Percentiles rank a stretch among this genome's conserved stretches.
phyloP scores from a whole-genome alignment of 2,888 invertebrate genomes.

The Cryptocheilus praepositus region DNA sequence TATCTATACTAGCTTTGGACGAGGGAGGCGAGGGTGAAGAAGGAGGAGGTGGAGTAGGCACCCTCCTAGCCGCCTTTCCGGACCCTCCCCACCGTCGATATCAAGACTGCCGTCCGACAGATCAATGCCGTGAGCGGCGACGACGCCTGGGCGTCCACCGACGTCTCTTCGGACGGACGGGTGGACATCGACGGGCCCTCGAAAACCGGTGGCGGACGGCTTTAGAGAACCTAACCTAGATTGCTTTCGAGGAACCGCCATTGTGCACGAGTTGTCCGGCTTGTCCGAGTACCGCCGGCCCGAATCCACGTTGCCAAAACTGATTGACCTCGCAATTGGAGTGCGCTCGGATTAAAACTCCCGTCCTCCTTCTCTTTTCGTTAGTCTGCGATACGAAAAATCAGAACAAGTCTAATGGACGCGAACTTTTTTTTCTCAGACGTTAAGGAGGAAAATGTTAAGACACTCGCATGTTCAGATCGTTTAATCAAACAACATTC shows the following conservation, averaged over 20 bases:
- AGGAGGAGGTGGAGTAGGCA: conserved; percentile 30
- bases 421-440: too few relatives aligned
- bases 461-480: too few relatives aligned
- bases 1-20: conserved; percentile 20
- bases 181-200: conserved; percentile 53
- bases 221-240: conserved; percentile 35
- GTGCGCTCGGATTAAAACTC: conserved; percentile 1
- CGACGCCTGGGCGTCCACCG: conserved; percentile 70
- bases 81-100: conserved; percentile 66
- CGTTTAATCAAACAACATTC: too few relatives aligned
- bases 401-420: too few relatives aligned
- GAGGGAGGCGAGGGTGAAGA: conserved; percentile 2
- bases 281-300: conserved; percentile 14
- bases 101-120: conserved; percentile 73
- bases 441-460: too few relatives aligned
- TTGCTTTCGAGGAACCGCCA: conserved; percentile 32
- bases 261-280: conserved; percentile 26
- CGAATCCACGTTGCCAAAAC: conserved; percentile 12
- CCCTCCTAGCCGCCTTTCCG: conserved; percentile 54
- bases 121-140: conserved; percentile 73
- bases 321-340: conserved; percentile 20
- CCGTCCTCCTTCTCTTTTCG: background rate
- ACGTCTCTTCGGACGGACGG: conserved; percentile 63
- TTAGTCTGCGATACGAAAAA: background rate
- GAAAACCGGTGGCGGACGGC: conserved; percentile 32